Percentiles rank a stretch among this genome's conserved stretches.
These are phyloP conservation scores for Hemaris fuciformis DNA, from an alignment of 2,888 invertebrate species.

Conservation along the genomic window DNA sequence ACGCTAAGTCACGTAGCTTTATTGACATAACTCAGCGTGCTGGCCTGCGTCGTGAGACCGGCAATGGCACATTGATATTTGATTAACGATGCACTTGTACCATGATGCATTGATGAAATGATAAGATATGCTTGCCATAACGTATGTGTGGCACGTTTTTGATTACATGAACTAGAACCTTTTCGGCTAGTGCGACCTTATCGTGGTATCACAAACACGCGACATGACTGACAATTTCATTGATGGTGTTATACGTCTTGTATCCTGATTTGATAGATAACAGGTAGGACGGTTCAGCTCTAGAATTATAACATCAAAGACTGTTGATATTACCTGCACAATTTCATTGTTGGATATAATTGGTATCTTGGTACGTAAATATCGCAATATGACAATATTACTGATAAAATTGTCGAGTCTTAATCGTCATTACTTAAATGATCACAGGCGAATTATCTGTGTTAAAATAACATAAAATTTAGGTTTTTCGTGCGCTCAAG, in stretches of 20 bases:
- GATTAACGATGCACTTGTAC: constrained; percentile 5
- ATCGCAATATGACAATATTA: too few relatives aligned
- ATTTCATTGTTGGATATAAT: too few relatives aligned
- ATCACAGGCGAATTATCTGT: too few relatives aligned
- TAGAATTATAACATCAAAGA: too few relatives aligned
- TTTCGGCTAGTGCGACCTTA: background rate
- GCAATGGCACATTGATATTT: constrained; percentile 2
- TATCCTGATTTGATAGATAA: background rate
- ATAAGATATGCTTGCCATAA: background rate
- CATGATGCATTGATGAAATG: background rate
- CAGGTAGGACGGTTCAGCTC: too few relatives aligned
- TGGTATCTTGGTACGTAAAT: too few relatives aligned
- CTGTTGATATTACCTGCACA: too few relatives aligned
- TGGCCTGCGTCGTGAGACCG: background rate
- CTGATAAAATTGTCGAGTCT: too few relatives aligned
- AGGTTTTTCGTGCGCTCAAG: too few relatives aligned
- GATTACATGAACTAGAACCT: background rate
- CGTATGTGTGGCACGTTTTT: background rate
- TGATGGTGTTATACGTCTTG: background rate
- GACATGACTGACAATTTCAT: background rate
- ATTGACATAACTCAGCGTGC: constrained; percentile 14
- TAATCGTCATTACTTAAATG: too few relatives aligned
- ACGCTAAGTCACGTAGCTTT: constrained; percentile 14
- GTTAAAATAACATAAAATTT: too few relatives aligned
- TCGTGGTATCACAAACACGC: background rate